Base-by-base conservation (phyloP, 2,888 invertebrate species). In the Crematogaster levior region DNA sequence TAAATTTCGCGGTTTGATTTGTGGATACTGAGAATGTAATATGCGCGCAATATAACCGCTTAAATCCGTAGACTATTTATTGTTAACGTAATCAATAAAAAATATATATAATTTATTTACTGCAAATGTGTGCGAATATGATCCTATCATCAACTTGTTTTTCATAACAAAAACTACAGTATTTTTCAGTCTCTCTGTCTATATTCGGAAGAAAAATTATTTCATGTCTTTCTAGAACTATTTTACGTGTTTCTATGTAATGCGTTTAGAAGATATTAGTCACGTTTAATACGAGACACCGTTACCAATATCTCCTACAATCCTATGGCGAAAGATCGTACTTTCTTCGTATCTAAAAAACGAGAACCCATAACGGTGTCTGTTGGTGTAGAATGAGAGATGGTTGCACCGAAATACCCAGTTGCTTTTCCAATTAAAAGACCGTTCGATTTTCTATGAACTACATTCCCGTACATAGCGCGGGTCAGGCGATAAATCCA, bases 401-500 rank as follows among this genome's bases (percentile, higher is more conserved):
- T 10, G n/a, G n/a, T n/a, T 48, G 40, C 40, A 24, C 24, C 24
- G n/a, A 68, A 66, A 56, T 53, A 30, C 6, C 51, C 66, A 10
- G 27, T 46, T 58, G 56, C 43, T 79, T 79, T 68, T 79, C 68
- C 68, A 79, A 79, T 79, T 79, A 79, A 79, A 68, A 68, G 43
- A 68, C 43, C 77, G 43, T 79, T 68, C 77, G 77, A 58, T 79
- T 43, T 68, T 79, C 68, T 56, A 30, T 34, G 68, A 56, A 68
- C 66, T 43, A 56, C 56, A 68, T 56, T 56, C 43, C 30, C 56
- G 24, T 46, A 12, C 18, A 5, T 53, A 6, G 56, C 48, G 12
- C 21, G 27, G 56, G 56, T 70, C 83, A 77, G 84, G 82, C 82
- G 86, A 84, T 87, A 88, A 91, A 89, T 89, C 85, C 77, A 86